Evolutionary conservation across 2,797 vertebrate species (phyloP), one percentile per base, ranked within the genome.

Genomic region (Oreochromis mossambicus): DNA sequence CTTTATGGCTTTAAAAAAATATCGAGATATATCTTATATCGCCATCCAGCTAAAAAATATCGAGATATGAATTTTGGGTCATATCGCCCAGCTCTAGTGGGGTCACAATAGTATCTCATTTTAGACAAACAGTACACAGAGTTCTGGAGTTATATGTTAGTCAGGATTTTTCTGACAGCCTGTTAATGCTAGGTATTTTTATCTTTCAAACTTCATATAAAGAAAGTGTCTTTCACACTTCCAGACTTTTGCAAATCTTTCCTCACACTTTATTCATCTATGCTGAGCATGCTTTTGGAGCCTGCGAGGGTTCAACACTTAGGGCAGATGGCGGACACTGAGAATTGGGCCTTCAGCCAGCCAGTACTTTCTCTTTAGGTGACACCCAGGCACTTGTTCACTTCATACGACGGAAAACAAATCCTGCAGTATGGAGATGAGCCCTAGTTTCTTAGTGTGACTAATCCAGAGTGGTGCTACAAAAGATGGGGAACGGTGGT

Each of bases 401-500:
- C 91, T 91, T 94, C 89, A 90, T 81, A 80, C 88, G 86, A 91
- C 86, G 93, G 90, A 90, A 95, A 93, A 91, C 89, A 93, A 95
- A 96, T 95, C 94, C 90, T 83, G 91, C 89, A 41, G 93, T 95
- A 95, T 95, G 95, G 93, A 95, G 92, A 96, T 95, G 95, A 96
- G 95, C 91, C 93, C 94, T 88, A 93, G 89, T 94, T 96, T 94
- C 82, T 83, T 79, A 79, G 90, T 88, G 92, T 95, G 92, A 95
- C 94, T 93, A 95, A 96, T 95, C 86, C 89, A 89, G 84, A 90
- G 87, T 84, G 36, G 91, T 84, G 83, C 87, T 90, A 83, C 89
- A 88, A 90, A 91, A 86, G 63, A 48, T 54, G 73, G 78, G 43
- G 61, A 80, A 78, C 75, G 61, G 15, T 26, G 50, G 32, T 48